Evolutionary conservation across 2,113 vertebrate species (phyloP), one percentile per base, ranked within the genome.

Genomic region (Charina bottae): DNA sequence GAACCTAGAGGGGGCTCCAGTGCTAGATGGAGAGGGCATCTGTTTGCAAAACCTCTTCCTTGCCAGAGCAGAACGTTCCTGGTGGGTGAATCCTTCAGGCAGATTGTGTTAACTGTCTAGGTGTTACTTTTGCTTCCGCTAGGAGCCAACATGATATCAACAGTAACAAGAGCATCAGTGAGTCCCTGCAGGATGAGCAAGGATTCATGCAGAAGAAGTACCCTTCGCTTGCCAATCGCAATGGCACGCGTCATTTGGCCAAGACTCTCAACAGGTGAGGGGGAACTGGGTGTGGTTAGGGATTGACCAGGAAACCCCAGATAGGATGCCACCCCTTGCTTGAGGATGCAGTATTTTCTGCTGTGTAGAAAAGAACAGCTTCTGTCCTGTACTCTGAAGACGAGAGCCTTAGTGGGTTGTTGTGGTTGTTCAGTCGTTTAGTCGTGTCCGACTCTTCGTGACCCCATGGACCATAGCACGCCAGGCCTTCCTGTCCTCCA

Each of bases 141-240:
- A 98, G 98, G 97, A 98, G 98, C 92, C 98, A 98, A 91, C 97
- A 98, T 88, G 98, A 98, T 94, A 97, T 98, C 93, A 98, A 98
- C 94, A 98, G 96, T 21, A 96, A 96, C 83, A 98, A 98, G 93
- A 97, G 94, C 93, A 92, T 98, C 83, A 91, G 94, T 17, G 97
- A 98, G 88, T 94, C 96, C 0, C 83, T 95, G 84, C 96, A 90
- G 89, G 98, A 98, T 23, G 98, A 98, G 92, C 98, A 98, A 42
- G 95, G 95, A 83, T 98, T 98, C 94, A 95, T 98, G 92, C 98
- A 98, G 95, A 97, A 98, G 54, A 96, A 98, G 92, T 98, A 98
- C 93, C 98, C 98, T 0, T 98, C 97, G 0, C 96, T 98, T 42
- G 97, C 97, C 42, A 97, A 97, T 10, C 97, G 97, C 0, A 95